Evolutionary conservation across 2,113 vertebrate genomes (phyloP), one percentile per base, ranked within the genome.

Genomic region (Oxygymnocypris stewartii): DNA sequence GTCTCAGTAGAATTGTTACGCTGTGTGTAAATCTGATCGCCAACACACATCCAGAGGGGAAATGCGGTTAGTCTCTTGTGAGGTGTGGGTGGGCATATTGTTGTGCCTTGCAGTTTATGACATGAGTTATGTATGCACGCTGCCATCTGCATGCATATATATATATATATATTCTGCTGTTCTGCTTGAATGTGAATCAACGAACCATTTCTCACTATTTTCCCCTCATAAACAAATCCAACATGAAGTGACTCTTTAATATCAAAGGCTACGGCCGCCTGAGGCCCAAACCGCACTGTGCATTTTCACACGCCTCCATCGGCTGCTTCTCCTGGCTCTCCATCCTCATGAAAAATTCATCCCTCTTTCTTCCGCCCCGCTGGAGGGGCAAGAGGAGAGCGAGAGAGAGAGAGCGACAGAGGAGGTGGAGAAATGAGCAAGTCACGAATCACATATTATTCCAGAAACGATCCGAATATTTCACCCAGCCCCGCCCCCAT

Each of bases 321-420:
- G 31, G 47, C 47, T 71, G 82, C 82, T 31, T 83, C 63, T 67
- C 25, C 44, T 82, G 75, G n/a, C 80, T 69, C 80, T 84, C 82
- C 67, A 73, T 84, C 82, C 69, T 84, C 67, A 84, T 84, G 67
- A 84, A 84, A 84, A 73, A 84, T 84, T 74, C 67, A 84, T 84
- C 82, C 51, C 47, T 84, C 67, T 37, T 57, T 84, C 82, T 84
- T 84, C 82, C 82, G 12, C 82, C 44, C 23, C 7, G 82, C 82
- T 84, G 23, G 84, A 77, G 71, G 44, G 61, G 18, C 18, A 20
- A 84, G 71, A 57, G 51, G 28, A 14, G 57, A n/a, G 54, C 35
- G 20, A 61, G 54, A 79, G 31, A 79, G 31, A 61, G 59, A 40
- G 57, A 63, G 57, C 9, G 20, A 79, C 28, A 23, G 18, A 35